Percentiles rank a stretch among this genome's conserved stretches.
These are phyloP conservation scores for Eristalis intricaria DNA, from an alignment of 2,888 invertebrate genomes.

Conservation along the genomic window DNA sequence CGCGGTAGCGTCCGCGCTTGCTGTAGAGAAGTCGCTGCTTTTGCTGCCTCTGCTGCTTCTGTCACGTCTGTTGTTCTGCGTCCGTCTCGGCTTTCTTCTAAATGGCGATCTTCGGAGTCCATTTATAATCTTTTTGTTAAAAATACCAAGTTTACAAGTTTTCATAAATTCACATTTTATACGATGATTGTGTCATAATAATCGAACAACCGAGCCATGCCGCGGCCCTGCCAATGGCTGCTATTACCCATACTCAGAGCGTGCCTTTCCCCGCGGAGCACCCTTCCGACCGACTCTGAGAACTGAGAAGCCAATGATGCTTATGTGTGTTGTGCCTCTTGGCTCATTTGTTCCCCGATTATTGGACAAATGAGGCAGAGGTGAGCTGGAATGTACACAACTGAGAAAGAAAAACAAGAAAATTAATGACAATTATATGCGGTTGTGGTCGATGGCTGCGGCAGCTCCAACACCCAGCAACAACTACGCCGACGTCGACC, in stretches of 20 bases:
- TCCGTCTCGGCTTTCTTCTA: conserved; percentile 45
- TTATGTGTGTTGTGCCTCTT: conserved; percentile 40
- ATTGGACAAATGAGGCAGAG: conserved; percentile 65
- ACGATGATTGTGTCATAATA: conserved; percentile 72
- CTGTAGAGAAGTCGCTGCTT: conserved; percentile 27
- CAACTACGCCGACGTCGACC: conserved; percentile 28
- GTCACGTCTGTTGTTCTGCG: background rate
- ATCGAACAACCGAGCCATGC: conserved; percentile 61
- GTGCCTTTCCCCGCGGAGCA: background rate
- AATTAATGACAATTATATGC: conserved; percentile 69
- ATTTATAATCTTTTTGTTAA: conserved; percentile 72
- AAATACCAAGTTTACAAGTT: conserved; percentile 71
- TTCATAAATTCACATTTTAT: conserved; percentile 72
- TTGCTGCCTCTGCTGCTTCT: conserved; percentile 11
- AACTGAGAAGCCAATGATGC: conserved; percentile 19
- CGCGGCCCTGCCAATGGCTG: conserved; percentile 24
- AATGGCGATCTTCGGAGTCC: conserved; percentile 65
- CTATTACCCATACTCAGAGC: conserved; percentile 5
- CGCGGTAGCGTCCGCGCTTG: background rate
- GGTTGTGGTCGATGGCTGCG: conserved; percentile 27
- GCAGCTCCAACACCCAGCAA: conserved; percentile 15
- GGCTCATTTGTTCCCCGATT: conserved; percentile 69
- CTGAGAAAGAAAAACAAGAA: conserved; percentile 63
- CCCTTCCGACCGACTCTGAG: background rate
- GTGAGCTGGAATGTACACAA: conserved; percentile 36